phyloP scores from a whole-genome alignment of 2,888 invertebrate genomes.

The Empis stercorea region DNA sequence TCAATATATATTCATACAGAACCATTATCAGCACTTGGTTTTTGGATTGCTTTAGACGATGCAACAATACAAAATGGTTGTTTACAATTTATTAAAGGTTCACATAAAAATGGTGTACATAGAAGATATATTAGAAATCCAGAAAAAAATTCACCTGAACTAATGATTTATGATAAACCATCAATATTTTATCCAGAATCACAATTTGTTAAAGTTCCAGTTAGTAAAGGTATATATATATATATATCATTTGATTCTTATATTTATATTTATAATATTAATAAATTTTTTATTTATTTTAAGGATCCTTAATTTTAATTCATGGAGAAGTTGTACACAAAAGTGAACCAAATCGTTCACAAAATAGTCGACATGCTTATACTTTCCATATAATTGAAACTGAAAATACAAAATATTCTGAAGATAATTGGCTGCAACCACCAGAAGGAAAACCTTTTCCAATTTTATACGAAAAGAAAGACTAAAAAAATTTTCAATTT shows the following conservation, averaged over 20 bases:
- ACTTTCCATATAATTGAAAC: slow-evolving; percentile 89
- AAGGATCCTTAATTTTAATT: slow-evolving; percentile 79
- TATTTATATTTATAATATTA: background rate
- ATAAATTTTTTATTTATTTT: slow-evolving; percentile 17
- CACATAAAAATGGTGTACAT: slow-evolving; percentile 75
- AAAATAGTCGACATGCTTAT: slow-evolving; percentile 80
- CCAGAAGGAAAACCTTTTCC: slow-evolving; percentile 55
- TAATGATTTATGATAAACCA: slow-evolving; percentile 55
- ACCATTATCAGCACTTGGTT: slow-evolving; percentile 67
- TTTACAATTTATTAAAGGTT: slow-evolving; percentile 81
- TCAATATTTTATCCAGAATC: slow-evolving; percentile 57
- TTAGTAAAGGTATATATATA: slow-evolving; percentile 57
- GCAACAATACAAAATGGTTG: slow-evolving; percentile 90
- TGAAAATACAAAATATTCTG: slow-evolving; percentile 56
- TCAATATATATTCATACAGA: slow-evolving; percentile 76
- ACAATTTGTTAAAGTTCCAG: slow-evolving; percentile 65
- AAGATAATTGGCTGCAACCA: slow-evolving; percentile 78
- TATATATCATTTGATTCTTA: background rate
- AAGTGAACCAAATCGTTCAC: slow-evolving; percentile 74
- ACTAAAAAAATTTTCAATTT: background rate
- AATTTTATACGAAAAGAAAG: slow-evolving; percentile 41
- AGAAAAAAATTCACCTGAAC: slow-evolving; percentile 44
- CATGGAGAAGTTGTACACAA: slow-evolving; percentile 90
- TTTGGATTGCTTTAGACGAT: slow-evolving; percentile 95
- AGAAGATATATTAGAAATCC: slow-evolving; percentile 54